Base-by-base conservation (phyloP, 2,113 vertebrate genomes). In the Leptosomus discolor region DNA sequence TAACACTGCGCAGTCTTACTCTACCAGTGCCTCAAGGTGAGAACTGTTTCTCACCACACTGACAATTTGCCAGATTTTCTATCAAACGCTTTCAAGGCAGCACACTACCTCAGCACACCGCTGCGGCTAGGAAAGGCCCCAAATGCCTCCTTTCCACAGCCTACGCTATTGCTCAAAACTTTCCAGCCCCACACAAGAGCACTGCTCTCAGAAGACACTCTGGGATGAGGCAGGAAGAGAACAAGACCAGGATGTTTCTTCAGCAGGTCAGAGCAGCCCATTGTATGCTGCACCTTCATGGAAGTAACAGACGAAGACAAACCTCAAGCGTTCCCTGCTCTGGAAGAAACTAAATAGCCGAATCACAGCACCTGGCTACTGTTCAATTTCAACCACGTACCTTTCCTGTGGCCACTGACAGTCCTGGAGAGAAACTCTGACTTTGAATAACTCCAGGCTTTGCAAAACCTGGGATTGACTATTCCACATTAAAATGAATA, bases 31-130 rank as follows among this genome's bases (percentile, higher is more conserved):
- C 36, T 57, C 46, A 51, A 30, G 32, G 39, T 21, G 46, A 58
- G 32, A 32, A 1, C 22, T 34, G 24, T 68, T 80, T 57, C 45
- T 57, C 50, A 86, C 23, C 39, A 22, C 50, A 15, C 0, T 6
- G 48, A 58, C 0, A 50, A n/a, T 16, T 24, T 68, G 32, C 6
- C 41, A 41, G 13, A 7, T 78, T 46, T 63, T 63, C 85, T 39
- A 3, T 14, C 63, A 32, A 43, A 50, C 57, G 30, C 23, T 64
- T 45, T 37, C 4, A 5, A 74, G 54, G 78, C 41, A 70, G 3
- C 29, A 56, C 0, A 0, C 46, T 24, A 41, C 53, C 43, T 68
- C 80, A 79, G 24, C 61, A 10, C 34, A 46, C 0, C 7, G 24
- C 22, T 67, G 37, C 2, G 5, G 32, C 26, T 51, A 34, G 29